A percentile compares a stretch with the other conserved stretches of the same genome.
phyloP scores from a whole-genome alignment of 1,140 invertebrate species.

The Pseudomyrmex pallidus region DNA sequence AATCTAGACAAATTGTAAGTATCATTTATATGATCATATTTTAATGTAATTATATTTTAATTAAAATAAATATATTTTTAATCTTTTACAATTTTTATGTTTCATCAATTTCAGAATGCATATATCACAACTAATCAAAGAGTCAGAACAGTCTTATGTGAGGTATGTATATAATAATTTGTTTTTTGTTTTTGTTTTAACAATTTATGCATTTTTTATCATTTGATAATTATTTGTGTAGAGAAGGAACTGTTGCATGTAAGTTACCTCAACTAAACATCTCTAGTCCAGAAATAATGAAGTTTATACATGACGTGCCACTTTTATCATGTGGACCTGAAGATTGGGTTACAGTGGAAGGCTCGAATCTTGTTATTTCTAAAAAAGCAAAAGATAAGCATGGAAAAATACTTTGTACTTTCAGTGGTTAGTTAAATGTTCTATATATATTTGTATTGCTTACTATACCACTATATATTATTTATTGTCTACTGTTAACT shows the following conservation, averaged over 20 bases:
- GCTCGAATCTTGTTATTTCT: slow-evolving; percentile 86
- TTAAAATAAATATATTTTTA: slow-evolving; percentile 25
- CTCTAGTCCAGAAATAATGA: slow-evolving; percentile 89
- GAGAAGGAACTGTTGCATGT: slow-evolving; percentile 84
- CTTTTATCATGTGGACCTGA: slow-evolving; percentile 87
- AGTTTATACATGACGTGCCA: slow-evolving; percentile 87
- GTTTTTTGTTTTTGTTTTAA: background rate
- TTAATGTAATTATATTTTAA: background rate
- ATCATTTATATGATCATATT: background rate
- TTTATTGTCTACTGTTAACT: slow-evolving; percentile 42
- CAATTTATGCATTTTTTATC: slow-evolving; percentile 29
- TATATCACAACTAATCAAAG: slow-evolving; percentile 78
- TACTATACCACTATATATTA: slow-evolving; percentile 1
- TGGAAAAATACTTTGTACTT: slow-evolving; percentile 86
- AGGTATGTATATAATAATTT: slow-evolving; percentile 59
- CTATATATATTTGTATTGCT: background rate
- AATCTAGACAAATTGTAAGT: slow-evolving; percentile 81
- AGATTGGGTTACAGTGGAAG: slow-evolving; percentile 83
- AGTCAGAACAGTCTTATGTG: slow-evolving; percentile 69
- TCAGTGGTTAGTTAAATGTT: slow-evolving; percentile 77
- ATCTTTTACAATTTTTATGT: slow-evolving; percentile 19
- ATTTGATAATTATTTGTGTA: slow-evolving; percentile 51
- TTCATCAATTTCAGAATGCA: slow-evolving; percentile 70
- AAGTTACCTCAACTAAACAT: slow-evolving; percentile 88
- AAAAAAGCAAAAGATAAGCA: slow-evolving; percentile 83